Conservation (phyloP, 2,797 vertebrate genomes). For the Distichodus sexfasciatus region DNA sequence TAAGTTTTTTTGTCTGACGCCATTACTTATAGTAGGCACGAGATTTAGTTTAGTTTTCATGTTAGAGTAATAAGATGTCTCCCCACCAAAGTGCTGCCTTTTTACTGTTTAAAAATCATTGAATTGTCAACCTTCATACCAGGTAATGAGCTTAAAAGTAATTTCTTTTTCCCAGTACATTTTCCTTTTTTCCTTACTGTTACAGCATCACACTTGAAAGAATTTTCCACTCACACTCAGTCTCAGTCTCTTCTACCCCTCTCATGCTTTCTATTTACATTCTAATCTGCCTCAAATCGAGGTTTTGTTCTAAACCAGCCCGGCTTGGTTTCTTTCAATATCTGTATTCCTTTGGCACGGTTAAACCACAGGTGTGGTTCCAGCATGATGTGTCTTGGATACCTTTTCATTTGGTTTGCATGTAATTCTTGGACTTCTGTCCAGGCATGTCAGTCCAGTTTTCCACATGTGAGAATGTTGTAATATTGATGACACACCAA, state of each 20-base stretch:
- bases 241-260: not conserved
- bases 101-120: too few relatives aligned
- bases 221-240: conserved; percentile 3
- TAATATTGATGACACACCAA: conserved; percentile 15
- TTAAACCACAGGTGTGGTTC: conserved; percentile 39
- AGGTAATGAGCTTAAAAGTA: not conserved
- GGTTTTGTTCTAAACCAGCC: not conserved
- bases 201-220: not conserved
- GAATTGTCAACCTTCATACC: not conserved
- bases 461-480: conserved; percentile 22
- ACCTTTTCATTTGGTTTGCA: conserved; percentile 15
- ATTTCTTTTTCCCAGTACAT: not conserved
- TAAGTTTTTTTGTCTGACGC: too few relatives aligned
- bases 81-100: too few relatives aligned
- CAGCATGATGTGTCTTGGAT: conserved; percentile 32
- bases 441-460: conserved; percentile 46
- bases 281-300: conserved; percentile 2
- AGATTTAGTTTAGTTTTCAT: not conserved
- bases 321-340: conserved; percentile 17
- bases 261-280: conserved; percentile 6
- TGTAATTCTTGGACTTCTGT: conserved; percentile 32
- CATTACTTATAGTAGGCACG: too few relatives aligned
- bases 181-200: conserved; percentile 1
- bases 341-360: conserved; percentile 38
- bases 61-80: not conserved